These are phyloP conservation scores for Allygus modestus DNA, from an alignment of 2,888 invertebrate species.

Conservation along the genomic window DNA sequence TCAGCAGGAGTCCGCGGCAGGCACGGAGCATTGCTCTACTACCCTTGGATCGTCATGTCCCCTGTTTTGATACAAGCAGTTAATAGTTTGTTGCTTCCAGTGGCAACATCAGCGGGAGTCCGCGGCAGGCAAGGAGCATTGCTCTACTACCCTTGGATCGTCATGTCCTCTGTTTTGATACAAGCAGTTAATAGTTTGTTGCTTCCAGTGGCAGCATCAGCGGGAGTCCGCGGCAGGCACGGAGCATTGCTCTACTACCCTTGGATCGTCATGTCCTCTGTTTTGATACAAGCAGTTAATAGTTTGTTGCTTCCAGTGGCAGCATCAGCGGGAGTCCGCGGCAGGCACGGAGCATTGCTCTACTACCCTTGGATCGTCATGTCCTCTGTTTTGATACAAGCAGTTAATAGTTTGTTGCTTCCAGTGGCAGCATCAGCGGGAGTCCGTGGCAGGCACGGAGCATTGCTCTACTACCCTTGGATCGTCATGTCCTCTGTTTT, in stretches of 20 bases:
- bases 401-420: too few species aligned
- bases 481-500: constrained; percentile 52
- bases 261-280: constrained; percentile 61
- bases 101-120: constrained; percentile 58
- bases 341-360: constrained; percentile 60
- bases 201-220: constrained; percentile 63
- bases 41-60: constrained; percentile 64
- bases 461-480: constrained; percentile 65
- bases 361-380: constrained; percentile 65
- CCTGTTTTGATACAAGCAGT: too few species aligned
- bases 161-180: constrained; percentile 49
- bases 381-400: constrained; percentile 46
- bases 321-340: constrained; percentile 58
- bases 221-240: constrained; percentile 59
- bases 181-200: too few species aligned
- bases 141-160: constrained; percentile 65
- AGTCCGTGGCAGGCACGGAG: constrained; percentile 62
- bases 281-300: too few species aligned
- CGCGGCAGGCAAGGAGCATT: constrained; percentile 59
- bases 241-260: constrained; percentile 64
- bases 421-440: constrained; percentile 62
- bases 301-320: too few species aligned
- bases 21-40: constrained; percentile 61
- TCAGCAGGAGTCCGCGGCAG: constrained; percentile 59
- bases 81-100: too few species aligned